Evolutionary conservation across 2,113 vertebrate species (phyloP).

Genomic region (Ctenomys sociabilis): DNA sequence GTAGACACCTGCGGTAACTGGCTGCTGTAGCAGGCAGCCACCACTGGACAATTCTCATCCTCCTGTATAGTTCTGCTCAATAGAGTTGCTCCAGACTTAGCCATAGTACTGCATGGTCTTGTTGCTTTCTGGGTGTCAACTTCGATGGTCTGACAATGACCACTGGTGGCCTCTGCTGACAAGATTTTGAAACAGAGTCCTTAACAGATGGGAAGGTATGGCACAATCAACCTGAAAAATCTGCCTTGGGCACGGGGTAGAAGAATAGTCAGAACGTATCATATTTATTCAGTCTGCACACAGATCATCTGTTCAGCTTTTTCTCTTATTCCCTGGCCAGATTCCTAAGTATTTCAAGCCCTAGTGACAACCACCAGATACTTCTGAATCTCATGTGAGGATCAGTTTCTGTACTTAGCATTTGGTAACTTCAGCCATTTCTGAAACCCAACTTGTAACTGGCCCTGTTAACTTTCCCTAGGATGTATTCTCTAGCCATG

Average conservation of each 20-base stretch:
- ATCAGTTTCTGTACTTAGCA: not conserved
- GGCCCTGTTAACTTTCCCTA: not conserved
- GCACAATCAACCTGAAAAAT: not conserved
- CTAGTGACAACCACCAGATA: not conserved
- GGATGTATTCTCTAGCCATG: not conserved
- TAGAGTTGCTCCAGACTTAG: rapidly evolving
- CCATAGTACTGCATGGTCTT: not conserved
- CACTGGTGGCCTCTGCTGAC: not conserved
- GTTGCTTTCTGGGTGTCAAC: not conserved
- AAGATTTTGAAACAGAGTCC: not conserved
- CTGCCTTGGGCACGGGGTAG: rapidly evolving
- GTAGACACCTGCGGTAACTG: rapidly evolving
- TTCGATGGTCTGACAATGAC: not conserved
- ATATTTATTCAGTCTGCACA: not conserved
- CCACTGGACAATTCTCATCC: too few species aligned
- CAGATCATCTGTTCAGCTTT: too few species aligned
- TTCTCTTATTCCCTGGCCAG: too few species aligned
- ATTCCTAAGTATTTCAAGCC: not conserved
- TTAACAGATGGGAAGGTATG: not conserved
- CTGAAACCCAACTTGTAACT: not conserved
- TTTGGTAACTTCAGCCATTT: not conserved
- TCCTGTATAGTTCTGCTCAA: rapidly evolving
- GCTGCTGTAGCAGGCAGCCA: rapidly evolving
- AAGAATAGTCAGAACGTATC: rapidly evolving
- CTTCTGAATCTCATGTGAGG: not conserved